Evolutionary conservation across 2,797 vertebrate species (phyloP).

Genomic region (Sebastes paucispinis): DNA sequence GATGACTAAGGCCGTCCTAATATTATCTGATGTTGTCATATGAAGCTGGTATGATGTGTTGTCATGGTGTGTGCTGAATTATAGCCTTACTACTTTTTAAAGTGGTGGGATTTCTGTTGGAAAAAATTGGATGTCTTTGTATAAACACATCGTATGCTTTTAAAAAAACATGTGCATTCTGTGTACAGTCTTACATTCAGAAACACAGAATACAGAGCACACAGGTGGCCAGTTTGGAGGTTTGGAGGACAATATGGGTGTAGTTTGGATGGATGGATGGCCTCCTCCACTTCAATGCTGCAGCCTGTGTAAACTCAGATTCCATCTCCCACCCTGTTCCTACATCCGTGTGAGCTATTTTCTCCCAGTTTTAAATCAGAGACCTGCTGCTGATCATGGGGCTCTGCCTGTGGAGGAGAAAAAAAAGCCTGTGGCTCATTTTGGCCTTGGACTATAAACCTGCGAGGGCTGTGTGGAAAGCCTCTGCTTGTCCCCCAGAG

Average conservation of each 20-base stretch:
- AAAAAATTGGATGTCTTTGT: background rate
- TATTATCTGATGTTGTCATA: conserved; percentile 15
- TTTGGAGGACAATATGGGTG: background rate
- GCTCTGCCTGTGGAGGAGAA: conserved; percentile 5
- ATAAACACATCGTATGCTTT: background rate
- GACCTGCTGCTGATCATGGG: conserved; percentile 43
- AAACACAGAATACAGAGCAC: background rate
- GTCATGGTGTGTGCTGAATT: background rate
- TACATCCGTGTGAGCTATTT: conserved; percentile 10
- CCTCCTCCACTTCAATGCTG: background rate
- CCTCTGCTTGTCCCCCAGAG: conserved; percentile 3
- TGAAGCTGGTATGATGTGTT: background rate
- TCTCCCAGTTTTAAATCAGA: conserved; percentile 14
- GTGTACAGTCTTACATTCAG: background rate
- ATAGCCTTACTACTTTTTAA: background rate
- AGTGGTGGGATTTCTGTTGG: background rate
- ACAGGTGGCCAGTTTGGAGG: background rate
- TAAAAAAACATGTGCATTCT: background rate
- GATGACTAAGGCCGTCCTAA: conserved; percentile 1
- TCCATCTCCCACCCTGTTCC: background rate
- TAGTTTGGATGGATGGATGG: background rate
- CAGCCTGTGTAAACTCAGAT: background rate
- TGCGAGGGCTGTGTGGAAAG: background rate
- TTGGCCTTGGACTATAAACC: conserved; percentile 22
- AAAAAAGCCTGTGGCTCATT: background rate